Conservation (phyloP, 2,888 invertebrate species). For the Sminthurinus aureus region DNA sequence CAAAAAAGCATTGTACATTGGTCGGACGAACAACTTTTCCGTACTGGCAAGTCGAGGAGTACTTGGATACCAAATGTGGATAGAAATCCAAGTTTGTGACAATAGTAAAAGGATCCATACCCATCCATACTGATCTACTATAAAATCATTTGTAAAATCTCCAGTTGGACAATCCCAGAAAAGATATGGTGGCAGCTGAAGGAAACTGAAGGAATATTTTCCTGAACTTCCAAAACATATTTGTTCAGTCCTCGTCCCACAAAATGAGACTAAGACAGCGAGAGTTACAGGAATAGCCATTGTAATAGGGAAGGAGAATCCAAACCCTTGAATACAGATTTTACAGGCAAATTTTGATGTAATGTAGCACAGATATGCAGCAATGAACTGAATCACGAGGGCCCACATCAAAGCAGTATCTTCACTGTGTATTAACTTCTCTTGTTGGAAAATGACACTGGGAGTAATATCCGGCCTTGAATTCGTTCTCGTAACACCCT, state of each 20-base stretch:
- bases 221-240: constrained; percentile 80
- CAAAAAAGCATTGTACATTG: constrained; percentile 89
- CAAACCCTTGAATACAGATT: constrained; percentile 65
- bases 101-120: constrained; percentile 91
- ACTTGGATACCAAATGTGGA: constrained; percentile 93
- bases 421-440: neutral
- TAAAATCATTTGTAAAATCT: constrained; percentile 50
- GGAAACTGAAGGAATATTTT: no score
- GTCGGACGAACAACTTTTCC: constrained; percentile 91
- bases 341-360: constrained; percentile 66
- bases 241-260: constrained; percentile 81
- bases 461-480: neutral
- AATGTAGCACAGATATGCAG: constrained; percentile 64
- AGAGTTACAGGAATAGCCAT: constrained; percentile 63
- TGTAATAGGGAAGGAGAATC: constrained; percentile 65
- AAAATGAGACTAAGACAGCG: constrained; percentile 59
- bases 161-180: constrained; percentile 66
- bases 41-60: constrained; percentile 95
- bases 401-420: neutral
- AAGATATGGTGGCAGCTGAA: constrained; percentile 63
- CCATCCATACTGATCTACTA: constrained; percentile 77
- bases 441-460: neutral
- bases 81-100: constrained; percentile 94
- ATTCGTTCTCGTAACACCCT: neutral
- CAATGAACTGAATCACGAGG: constrained; percentile 61